Evolutionary conservation across 2,113 vertebrate genomes (phyloP).

Genomic region (Aplodontia rufa): DNA sequence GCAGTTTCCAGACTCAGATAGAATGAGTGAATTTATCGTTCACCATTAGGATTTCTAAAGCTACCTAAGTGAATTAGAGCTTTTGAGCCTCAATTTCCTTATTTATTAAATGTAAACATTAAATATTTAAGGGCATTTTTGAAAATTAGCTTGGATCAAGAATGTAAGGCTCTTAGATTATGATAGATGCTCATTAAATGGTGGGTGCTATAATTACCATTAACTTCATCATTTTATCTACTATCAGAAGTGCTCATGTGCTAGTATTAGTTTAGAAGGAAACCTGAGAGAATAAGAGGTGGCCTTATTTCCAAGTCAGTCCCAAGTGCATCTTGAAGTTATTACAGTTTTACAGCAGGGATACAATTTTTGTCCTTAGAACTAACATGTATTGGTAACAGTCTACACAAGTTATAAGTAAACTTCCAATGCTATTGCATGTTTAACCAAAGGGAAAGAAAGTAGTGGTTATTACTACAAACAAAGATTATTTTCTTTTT

Average conservation of each 20-base stretch:
- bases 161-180: neutral
- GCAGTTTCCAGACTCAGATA: neutral
- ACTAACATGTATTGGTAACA: neutral
- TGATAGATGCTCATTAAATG: slow-evolving; percentile 13
- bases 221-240: neutral
- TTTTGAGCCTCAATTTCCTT: neutral
- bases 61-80: neutral
- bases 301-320: neutral
- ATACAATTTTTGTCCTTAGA: neutral
- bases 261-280: neutral
- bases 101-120: neutral
- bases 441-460: neutral
- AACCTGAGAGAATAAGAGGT: neutral
- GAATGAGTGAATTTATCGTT: neutral
- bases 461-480: neutral
- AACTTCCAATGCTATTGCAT: neutral
- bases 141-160: slow-evolving; percentile 37
- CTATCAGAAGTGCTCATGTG: neutral
- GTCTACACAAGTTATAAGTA: neutral
- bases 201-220: neutral
- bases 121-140: neutral
- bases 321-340: neutral
- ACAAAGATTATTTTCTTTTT: neutral
- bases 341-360: neutral
- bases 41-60: neutral